These are phyloP conservation scores for Physeter macrocephalus DNA, from an alignment of 2,113 vertebrate species.

Conservation along the genomic window DNA sequence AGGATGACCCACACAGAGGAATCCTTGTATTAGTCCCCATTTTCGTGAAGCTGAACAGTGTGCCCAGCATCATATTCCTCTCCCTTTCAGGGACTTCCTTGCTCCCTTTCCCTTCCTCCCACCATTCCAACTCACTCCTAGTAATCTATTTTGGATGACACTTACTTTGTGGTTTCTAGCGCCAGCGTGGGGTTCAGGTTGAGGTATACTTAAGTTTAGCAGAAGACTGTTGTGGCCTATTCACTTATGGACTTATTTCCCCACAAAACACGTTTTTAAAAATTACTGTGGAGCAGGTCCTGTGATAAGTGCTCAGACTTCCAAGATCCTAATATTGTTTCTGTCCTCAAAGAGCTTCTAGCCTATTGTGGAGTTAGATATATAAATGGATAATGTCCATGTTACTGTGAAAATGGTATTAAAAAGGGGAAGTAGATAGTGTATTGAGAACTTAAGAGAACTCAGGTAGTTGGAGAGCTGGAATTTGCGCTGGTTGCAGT, in stretches of 20 bases:
- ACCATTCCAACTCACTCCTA: background rate
- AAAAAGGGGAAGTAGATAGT: background rate
- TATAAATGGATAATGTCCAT: background rate
- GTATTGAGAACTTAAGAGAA: background rate
- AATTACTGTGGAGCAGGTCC: background rate
- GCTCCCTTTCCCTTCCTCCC: background rate
- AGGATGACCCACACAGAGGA: background rate
- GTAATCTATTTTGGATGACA: background rate
- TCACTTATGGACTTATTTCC: background rate
- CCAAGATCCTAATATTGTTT: background rate
- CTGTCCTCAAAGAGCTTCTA: background rate
- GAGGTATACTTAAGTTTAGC: background rate
- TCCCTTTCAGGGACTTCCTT: background rate
- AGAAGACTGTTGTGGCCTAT: background rate
- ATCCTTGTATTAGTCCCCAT: background rate
- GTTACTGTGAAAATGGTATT: background rate
- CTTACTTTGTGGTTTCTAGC: background rate
- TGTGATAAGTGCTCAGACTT: background rate
- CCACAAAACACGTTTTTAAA: background rate
- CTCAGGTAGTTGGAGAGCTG: background rate
- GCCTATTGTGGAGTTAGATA: background rate
- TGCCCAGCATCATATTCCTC: rapidly evolving
- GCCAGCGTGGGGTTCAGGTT: background rate
- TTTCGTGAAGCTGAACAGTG: background rate
- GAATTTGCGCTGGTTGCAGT: background rate